Evolutionary conservation across 2,113 vertebrate genomes (phyloP).

Genomic region (Strigops habroptila): DNA sequence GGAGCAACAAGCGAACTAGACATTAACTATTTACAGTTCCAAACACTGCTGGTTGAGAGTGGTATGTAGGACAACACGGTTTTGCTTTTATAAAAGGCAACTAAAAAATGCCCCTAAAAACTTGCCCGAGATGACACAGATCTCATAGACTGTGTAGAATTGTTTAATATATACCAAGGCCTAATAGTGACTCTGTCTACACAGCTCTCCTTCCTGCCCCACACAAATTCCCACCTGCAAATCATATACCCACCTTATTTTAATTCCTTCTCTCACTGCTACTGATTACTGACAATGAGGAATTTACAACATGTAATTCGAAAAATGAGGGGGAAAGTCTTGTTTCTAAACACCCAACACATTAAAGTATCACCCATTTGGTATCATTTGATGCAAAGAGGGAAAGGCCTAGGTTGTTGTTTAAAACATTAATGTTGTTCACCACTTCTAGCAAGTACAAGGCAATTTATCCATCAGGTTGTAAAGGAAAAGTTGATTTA

Average conservation of each 20-base stretch:
- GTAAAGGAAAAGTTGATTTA: background rate
- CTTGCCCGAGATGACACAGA: background rate
- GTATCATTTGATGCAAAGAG: background rate
- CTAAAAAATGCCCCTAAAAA: background rate
- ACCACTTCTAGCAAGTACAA: background rate
- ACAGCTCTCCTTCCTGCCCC: background rate
- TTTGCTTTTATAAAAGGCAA: background rate
- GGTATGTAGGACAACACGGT: background rate
- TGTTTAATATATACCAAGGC: rapidly evolving
- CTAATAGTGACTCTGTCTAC: background rate
- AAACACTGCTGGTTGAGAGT: background rate
- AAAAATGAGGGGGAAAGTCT: background rate
- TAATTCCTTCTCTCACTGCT: background rate
- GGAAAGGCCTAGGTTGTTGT: background rate
- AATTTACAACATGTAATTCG: background rate
- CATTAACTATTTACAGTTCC: background rate
- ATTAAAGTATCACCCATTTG: background rate
- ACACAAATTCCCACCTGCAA: background rate
- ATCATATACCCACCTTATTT: background rate
- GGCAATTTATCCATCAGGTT: background rate
- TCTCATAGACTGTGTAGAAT: background rate
- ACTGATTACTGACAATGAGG: background rate
- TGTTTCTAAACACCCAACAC: background rate
- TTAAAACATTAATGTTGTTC: background rate
- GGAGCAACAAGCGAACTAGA: background rate